Evolutionary conservation across 2,797 vertebrate species (phyloP), one percentile per base, ranked within the genome.

Genomic region (Spinus pinus): DNA sequence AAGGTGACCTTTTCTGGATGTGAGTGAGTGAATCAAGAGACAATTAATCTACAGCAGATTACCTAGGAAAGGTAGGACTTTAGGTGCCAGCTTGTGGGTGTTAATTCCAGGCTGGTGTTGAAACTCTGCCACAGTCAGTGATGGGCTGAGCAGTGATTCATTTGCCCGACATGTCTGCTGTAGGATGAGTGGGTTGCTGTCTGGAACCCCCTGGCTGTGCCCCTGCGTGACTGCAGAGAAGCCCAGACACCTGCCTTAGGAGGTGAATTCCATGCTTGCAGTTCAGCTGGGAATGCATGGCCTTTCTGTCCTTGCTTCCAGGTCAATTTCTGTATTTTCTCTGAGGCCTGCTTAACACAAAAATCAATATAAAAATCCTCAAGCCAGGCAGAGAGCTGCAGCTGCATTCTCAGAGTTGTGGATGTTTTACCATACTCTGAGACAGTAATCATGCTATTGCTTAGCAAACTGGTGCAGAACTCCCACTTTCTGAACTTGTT

Each of bases 371-470:
- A 50, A 87, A 65, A 82, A 37, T 46, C 33, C 47, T 65, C 15
- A 53, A 80, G 24, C 15, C 9, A 22, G 7, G 15, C 21, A 28
- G 60, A 90, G 60, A 56, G 20, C 27, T 82, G 37, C 16, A 35
- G 21, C 10, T 65, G 39, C 19, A 12, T 66, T 80, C 66, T n/a
- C 23, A n/a, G 61, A 74, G 22, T 6, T 57, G 44, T 66, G 65
- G 27, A 10, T 31, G 24, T 21, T 42, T 54, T 39, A 9, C 15
- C 11, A 5, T 42, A 12, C 33, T 74, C 0, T 0, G n/a, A 50
- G 17, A n/a, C 3, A 0, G 7, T 12, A 75, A 57, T 35, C 22
- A 31, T 0, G 0, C 4, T 54, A 25, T 15, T 39, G 30, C 24
- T 85, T 57, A 49, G 67, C 30, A 35, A 50, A 54, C 3, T 17